Evolutionary conservation across 2,113 vertebrate species (phyloP).

Genomic region (Gopherus evgoodei): DNA sequence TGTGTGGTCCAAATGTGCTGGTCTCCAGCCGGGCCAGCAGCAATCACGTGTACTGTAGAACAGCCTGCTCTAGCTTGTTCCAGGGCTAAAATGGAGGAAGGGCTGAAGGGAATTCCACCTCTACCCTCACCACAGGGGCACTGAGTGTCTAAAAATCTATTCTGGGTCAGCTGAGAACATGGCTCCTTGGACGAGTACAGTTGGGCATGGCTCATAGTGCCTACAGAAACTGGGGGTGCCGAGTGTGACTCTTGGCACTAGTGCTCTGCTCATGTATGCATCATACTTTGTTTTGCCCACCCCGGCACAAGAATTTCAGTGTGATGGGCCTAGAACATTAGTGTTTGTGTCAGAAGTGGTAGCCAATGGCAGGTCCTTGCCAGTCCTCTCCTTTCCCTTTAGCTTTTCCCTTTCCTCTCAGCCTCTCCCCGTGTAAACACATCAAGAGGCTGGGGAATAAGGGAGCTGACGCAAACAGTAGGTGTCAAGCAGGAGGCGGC

Average conservation of each 20-base stretch:
- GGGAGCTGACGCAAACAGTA: slow-evolving; percentile 2
- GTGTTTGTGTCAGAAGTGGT: background rate
- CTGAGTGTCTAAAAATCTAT: background rate
- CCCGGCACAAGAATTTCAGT: background rate
- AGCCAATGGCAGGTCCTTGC: slow-evolving; percentile 65
- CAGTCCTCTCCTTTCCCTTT: slow-evolving; percentile 66
- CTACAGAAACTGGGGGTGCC: too few relatives aligned
- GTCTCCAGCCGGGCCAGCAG: background rate
- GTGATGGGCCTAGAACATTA: background rate
- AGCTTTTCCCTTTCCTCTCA: slow-evolving; percentile 64
- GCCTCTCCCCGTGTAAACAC: background rate
- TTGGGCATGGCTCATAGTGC: background rate
- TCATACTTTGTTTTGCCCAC: background rate
- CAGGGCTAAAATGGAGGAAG: background rate
- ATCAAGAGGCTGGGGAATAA: slow-evolving; percentile 31
- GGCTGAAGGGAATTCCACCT: background rate
- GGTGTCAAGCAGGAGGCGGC: slow-evolving; percentile 38
- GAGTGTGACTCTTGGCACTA: background rate
- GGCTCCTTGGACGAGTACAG: background rate
- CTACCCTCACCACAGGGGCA: background rate
- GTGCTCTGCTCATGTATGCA: background rate
- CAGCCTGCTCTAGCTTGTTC: background rate
- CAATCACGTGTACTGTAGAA: background rate
- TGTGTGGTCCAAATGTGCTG: background rate
- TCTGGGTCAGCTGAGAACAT: background rate